Evolutionary conservation across 2,888 invertebrate genomes (phyloP).

Genomic region (Antheraea assamensis): DNA sequence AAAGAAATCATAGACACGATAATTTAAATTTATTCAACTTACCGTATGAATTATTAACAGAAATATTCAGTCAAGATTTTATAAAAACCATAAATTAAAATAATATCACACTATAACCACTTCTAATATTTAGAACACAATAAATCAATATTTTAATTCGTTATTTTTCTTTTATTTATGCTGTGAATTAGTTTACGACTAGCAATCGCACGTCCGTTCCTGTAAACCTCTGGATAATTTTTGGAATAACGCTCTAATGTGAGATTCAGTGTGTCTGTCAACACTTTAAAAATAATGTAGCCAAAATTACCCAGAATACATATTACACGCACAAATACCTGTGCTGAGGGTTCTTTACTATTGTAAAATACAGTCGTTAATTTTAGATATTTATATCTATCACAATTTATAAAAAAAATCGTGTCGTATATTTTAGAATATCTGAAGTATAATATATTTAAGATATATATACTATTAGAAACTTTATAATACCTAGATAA

Average conservation of each 20-base stretch:
- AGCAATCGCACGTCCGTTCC: background rate
- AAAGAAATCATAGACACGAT: background rate
- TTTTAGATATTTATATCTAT: background rate
- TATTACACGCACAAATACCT: background rate
- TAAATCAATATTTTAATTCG: background rate
- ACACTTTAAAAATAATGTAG: slow-evolving; percentile 6
- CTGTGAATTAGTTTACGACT: background rate
- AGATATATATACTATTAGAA: too few species aligned
- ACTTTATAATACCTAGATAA: too few species aligned
- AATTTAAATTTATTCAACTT: background rate
- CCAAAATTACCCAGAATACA: background rate
- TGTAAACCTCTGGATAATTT: background rate
- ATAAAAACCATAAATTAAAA: background rate
- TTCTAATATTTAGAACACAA: background rate
- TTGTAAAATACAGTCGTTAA: background rate
- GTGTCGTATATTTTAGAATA: background rate
- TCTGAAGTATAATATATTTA: background rate
- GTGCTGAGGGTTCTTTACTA: background rate
- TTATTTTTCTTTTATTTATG: background rate
- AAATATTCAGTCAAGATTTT: background rate
- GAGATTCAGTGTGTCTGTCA: background rate
- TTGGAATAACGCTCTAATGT: slow-evolving; percentile 11
- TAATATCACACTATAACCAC: background rate
- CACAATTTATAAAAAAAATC: background rate
- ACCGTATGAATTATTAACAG: background rate